A percentile compares a stretch with the other conserved stretches of the same genome.
Conservation (phyloP, 2,113 vertebrate genomes). For the Phrynocephalus versicolor region DNA sequence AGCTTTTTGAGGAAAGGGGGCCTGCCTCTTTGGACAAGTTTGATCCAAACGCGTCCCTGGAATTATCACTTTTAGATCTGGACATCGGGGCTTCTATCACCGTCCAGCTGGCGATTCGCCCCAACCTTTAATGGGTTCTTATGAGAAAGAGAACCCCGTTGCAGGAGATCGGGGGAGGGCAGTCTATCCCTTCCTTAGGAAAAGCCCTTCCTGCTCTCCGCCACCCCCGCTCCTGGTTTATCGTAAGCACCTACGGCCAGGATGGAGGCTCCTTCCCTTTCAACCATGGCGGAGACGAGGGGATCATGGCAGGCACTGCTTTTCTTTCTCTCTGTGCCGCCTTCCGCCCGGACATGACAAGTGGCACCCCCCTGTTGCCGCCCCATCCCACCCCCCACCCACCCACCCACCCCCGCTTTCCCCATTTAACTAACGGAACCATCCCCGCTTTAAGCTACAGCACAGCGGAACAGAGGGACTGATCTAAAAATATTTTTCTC, state of each 20-base stretch:
- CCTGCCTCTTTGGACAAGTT: not conserved
- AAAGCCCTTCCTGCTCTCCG: not conserved
- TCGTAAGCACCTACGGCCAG: not conserved
- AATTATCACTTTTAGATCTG: not conserved
- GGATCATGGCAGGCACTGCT: not conserved
- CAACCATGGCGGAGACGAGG: not conserved
- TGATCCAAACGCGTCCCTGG: too few species aligned
- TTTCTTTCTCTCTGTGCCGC: not conserved
- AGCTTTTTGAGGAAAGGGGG: not conserved
- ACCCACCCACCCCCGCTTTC: too few species aligned
- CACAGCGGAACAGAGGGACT: not conserved
- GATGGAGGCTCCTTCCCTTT: not conserved
- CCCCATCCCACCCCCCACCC: too few species aligned
- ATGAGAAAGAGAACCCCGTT: not conserved
- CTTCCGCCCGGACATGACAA: not conserved
- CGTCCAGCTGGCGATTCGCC: not conserved
- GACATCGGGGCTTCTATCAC: not conserved
- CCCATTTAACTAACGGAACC: too few species aligned
- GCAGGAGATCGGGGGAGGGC: not conserved
- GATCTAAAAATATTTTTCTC: too few species aligned
- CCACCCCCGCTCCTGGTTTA: too few species aligned
- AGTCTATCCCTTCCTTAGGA: too few species aligned
- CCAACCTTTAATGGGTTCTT: accelerated
- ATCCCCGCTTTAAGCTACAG: too few species aligned
- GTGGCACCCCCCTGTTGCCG: not conserved